phyloP scores from a whole-genome alignment of 2,888 invertebrate species.

The Ptilodon capucinus region DNA sequence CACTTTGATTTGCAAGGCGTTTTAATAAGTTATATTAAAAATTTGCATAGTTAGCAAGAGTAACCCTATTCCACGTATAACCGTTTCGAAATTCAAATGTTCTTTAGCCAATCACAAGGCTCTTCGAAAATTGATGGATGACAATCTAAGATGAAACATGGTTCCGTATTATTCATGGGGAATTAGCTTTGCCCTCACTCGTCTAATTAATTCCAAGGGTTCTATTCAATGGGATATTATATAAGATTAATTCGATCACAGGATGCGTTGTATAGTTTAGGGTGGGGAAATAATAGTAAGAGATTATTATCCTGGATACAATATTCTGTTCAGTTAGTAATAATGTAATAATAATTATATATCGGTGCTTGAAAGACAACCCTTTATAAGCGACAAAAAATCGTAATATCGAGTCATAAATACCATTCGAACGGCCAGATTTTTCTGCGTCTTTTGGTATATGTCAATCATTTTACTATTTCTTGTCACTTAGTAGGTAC shows the following conservation, averaged over 20 bases:
- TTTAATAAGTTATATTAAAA: no score
- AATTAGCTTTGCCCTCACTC: not conserved
- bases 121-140: not conserved
- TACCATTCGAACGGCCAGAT: no score
- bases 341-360: no score
- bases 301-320: no score
- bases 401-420: no score
- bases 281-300: not conserved
- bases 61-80: not conserved
- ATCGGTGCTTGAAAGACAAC: no score
- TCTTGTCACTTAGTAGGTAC: no score
- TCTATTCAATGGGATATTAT: not conserved
- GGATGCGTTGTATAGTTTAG: not conserved
- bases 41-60: not conserved
- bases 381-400: no score
- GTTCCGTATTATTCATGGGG: not conserved
- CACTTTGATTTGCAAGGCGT: no score
- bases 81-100: not conserved
- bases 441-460: no score
- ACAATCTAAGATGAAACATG: not conserved
- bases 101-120: not conserved
- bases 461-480: no score
- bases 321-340: no score
- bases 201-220: not conserved
- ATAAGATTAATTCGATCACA: slow-evolving; percentile 1